phyloP scores from a whole-genome alignment of 2,888 invertebrate species.

The Xanthia togata region DNA sequence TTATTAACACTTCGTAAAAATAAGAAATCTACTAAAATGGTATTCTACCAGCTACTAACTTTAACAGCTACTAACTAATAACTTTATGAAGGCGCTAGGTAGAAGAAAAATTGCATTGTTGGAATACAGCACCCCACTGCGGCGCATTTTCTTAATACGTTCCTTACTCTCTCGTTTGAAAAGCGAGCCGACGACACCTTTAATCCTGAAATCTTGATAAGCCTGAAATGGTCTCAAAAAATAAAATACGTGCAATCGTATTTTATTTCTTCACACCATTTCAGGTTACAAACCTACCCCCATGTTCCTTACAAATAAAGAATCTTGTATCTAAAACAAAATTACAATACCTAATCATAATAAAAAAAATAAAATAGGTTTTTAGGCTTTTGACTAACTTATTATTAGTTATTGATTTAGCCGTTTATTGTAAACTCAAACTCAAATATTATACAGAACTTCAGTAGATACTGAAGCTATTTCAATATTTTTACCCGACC shows the following conservation, averaged over 20 bases:
- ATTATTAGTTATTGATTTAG: not conserved
- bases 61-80: not conserved
- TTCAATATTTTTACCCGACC: no score
- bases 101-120: slow-evolving; percentile 27
- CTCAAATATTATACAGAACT: no score
- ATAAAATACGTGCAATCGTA: not conserved
- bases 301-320: not conserved
- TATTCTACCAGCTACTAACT: not conserved
- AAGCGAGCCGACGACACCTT: slow-evolving; percentile 16
- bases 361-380: no score
- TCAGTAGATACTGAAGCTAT: no score
- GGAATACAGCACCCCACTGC: not conserved
- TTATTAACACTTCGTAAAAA: not conserved
- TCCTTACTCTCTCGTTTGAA: slow-evolving; percentile 21
- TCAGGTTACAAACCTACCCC: not conserved
- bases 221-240: not conserved
- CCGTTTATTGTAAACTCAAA: not conserved
- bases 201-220: slow-evolving; percentile 10
- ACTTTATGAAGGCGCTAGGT: not conserved
- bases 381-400: no score
- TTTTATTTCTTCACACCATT: no score
- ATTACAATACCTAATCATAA: not conserved
- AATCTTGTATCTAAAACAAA: not conserved
- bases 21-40: not conserved
- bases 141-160: slow-evolving; percentile 37